Base-by-base conservation (phyloP, 1,140 invertebrate genomes). In the Aphelenchoides fujianensis region DNA sequence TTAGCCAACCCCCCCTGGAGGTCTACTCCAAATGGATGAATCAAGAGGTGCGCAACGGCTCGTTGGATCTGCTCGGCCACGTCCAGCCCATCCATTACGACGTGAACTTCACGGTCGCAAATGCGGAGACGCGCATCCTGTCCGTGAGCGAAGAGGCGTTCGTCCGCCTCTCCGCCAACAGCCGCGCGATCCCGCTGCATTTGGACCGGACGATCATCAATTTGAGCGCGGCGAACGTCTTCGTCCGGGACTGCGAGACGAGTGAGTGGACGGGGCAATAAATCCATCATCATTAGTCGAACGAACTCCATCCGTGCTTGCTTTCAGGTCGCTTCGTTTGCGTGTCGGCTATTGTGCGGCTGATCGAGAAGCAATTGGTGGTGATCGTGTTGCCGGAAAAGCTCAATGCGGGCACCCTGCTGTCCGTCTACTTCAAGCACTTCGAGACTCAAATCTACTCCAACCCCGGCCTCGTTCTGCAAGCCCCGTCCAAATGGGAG, bases 301-400 rank as follows among this genome's bases (percentile, higher is more conserved):
- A 69, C 12, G 23, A 31, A n/a, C n/a, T n/a, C n/a, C n/a, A n/a
- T n/a, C n/a, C n/a, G n/a, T 71, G 1, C n/a, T 69, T 31, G 16
- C 16, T 59, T 69, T 69, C 30, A 69, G 67, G 67, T 28, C 16
- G 30, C 9, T 71, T 69, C 37, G 16, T 69, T 68, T 72, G 70
- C 63, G 55, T 72, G 16, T 28, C 31, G 23, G 19, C 70, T 30
- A 41, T 72, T 19, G 59, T 27, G 27, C 70, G 52, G 28, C 48
- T 73, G 34, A 72, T 72, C 59, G 70, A 72, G n/a, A 69, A 72
- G 30, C 70, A 72, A 55, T 34, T 72, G 19, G 12, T 72, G n/a
- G 19, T 72, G 23, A 53, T 72, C 28, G n/a, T 23, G 23, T 32
- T 72, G 12, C 23, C 7, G 7, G 35, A 73, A 3, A 31, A 72